phyloP scores from a whole-genome alignment of 2,888 invertebrate genomes.

The Caenorhabditis japonica region DNA sequence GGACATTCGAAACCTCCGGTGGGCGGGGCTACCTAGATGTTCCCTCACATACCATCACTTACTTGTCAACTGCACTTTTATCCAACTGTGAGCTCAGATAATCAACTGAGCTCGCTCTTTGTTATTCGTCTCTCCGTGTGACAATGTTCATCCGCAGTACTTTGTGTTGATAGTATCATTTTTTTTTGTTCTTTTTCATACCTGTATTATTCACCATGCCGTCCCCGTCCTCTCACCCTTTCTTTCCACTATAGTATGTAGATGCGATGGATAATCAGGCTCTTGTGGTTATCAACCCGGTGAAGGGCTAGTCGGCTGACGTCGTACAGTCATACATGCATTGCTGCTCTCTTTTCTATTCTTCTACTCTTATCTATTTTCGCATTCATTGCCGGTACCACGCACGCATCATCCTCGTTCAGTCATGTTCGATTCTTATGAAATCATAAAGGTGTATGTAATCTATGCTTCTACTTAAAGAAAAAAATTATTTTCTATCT shows the following conservation, averaged over 20 bases:
- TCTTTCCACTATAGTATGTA: slow-evolving; percentile 3
- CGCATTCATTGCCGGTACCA: too few species aligned
- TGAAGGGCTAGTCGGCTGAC: slow-evolving; percentile 13
- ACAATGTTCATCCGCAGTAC: not conserved
- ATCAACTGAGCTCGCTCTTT: not conserved
- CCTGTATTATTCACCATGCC: slow-evolving; percentile 9
- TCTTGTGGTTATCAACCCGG: slow-evolving; percentile 28
- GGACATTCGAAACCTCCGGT: not conserved
- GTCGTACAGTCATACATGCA: slow-evolving; percentile 13
- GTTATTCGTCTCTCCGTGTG: not conserved
- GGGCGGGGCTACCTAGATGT: slow-evolving; percentile 7
- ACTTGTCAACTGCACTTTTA: too few species aligned
- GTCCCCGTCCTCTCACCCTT: not conserved
- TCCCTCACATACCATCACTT: not conserved
- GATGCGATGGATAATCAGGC: slow-evolving; percentile 38
- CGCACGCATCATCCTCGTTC: too few species aligned
- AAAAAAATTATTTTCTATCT: too few species aligned
- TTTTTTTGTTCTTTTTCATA: slow-evolving; percentile 6
- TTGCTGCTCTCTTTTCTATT: slow-evolving; percentile 2
- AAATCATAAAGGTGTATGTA: too few species aligned
- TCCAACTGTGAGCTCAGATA: too few species aligned
- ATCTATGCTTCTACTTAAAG: too few species aligned
- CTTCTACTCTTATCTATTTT: slow-evolving; percentile 17
- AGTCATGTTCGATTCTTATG: too few species aligned
- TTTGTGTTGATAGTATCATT: slow-evolving; percentile 2